Evolutionary conservation across 2,888 invertebrate species (phyloP), one percentile per base, ranked within the genome.

Genomic region (Sepiola atlantica): DNA sequence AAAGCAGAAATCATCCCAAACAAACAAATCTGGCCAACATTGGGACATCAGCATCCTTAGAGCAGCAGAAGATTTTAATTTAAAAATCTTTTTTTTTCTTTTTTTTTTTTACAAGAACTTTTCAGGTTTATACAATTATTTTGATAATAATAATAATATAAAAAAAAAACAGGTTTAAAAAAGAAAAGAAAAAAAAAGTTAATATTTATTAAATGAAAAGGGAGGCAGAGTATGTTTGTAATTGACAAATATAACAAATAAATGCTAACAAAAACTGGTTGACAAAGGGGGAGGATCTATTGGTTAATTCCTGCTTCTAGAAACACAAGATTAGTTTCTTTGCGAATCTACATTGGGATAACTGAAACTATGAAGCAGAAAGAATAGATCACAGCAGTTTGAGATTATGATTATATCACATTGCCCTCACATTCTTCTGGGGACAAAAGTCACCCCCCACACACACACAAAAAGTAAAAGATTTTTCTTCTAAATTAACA

Each of bases 301-400:
- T 92, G 35, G 14, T 92, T 24, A 92, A 28, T 92, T 92, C 32
- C 92, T 92, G 92, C 92, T 92, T 92, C 92, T 55, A 45, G 92
- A 92, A 92, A 92, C 24, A 55, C 45, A 92, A 92, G 32, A 14
- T n/a, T 35, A 92, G 35, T 28, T 92, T 92, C 54, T 12, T 54
- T 92, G 45, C 54, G 24, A 18, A 92, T 55, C 45, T 55, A 92
- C n/a, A 54, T 45, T 92, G 45, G 55, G 28, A 92, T 28, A 77
- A 77, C 77, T 32, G n/a, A 77, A 77, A 77, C n/a, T 32, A n/a
- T 45, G 92, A 92, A 92, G 45, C 92, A 92, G 92, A 92, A 92
- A 35, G 45, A 45, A 92, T 54, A 92, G 92, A 92, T n/a, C 92
- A 92, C 45, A 92, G 54, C 92, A 45, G 77, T 77, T 77, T 77